phyloP scores from a whole-genome alignment of 92 coral and sea anemone species.

The Epizoanthus scotinus region DNA sequence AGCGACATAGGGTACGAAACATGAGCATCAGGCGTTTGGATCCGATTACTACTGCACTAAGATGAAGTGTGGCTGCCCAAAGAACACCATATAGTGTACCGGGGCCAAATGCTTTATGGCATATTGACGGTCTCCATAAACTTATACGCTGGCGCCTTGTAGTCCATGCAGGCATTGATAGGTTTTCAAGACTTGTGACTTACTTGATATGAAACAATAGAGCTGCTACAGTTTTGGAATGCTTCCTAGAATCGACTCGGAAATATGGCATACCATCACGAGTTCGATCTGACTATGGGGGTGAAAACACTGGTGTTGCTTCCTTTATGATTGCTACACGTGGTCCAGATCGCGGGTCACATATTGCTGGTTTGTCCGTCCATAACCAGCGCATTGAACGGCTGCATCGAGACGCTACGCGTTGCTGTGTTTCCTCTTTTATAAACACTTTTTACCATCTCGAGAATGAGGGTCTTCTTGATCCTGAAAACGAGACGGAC shows the following conservation, averaged over 20 bases:
- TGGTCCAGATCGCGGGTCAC: conserved; percentile 21
- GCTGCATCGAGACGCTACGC: conserved; percentile 28
- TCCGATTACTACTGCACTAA: too few species aligned
- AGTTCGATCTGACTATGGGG: conserved; percentile 17
- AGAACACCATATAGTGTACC: background rate
- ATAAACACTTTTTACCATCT: background rate
- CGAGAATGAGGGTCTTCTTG: conserved; percentile 25
- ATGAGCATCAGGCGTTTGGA: too few species aligned
- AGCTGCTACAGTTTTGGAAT: background rate
- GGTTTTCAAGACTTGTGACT: background rate
- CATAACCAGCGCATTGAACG: conserved; percentile 32
- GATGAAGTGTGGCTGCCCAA: too few species aligned
- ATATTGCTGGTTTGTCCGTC: conserved; percentile 27
- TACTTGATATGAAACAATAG: background rate
- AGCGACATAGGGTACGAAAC: too few species aligned
- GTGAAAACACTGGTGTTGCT: conserved; percentile 24
- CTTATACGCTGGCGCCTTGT: conserved; percentile 29
- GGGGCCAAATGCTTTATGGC: conserved; percentile 27
- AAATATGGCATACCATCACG: conserved; percentile 23
- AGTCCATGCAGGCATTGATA: background rate
- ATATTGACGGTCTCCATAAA: conserved; percentile 33
- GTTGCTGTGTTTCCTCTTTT: conserved; percentile 30
- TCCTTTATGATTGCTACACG: too few species aligned
- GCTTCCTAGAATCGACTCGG: conserved; percentile 11
- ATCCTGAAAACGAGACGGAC: conserved; percentile 21